phyloP scores from a whole-genome alignment of 2,797 vertebrate species.

The Leptatherina wallacei region DNA sequence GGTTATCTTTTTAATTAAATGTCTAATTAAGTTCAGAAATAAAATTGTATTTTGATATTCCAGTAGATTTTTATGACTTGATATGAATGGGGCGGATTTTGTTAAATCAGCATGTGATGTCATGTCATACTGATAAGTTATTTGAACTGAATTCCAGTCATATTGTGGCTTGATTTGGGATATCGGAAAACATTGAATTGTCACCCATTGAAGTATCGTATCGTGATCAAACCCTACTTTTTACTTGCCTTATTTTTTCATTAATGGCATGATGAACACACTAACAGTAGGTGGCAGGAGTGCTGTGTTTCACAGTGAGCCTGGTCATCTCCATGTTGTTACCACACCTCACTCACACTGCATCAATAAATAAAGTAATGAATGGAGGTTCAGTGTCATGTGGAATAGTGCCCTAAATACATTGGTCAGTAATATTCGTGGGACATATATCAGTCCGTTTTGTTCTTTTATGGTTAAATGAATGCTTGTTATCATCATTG shows the following conservation, averaged over 20 bases:
- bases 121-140: too few species aligned
- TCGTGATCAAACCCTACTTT: not conserved
- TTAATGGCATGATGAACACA: constrained; percentile 26
- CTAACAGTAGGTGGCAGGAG: constrained; percentile 76
- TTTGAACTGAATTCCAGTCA: too few species aligned
- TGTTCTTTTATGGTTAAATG: not conserved
- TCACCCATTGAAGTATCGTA: not conserved
- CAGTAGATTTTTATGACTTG: too few species aligned
- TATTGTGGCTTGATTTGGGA: too few species aligned
- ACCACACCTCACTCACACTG: constrained; percentile 13
- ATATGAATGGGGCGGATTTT: too few species aligned
- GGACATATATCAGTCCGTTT: not conserved
- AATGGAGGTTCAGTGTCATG: not conserved
- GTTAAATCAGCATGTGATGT: too few species aligned
- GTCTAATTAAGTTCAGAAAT: not conserved
- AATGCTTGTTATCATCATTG: not conserved
- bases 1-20: not conserved
- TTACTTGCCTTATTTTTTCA: constrained; percentile 8
- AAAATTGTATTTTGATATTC: too few species aligned
- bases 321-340: constrained; percentile 29
- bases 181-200: not conserved
- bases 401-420: not conserved
- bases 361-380: not conserved
- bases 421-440: not conserved
- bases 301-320: constrained; percentile 32